Base-by-base conservation (phyloP, 2,888 invertebrate species). In the Carterocephalus palaemon region DNA sequence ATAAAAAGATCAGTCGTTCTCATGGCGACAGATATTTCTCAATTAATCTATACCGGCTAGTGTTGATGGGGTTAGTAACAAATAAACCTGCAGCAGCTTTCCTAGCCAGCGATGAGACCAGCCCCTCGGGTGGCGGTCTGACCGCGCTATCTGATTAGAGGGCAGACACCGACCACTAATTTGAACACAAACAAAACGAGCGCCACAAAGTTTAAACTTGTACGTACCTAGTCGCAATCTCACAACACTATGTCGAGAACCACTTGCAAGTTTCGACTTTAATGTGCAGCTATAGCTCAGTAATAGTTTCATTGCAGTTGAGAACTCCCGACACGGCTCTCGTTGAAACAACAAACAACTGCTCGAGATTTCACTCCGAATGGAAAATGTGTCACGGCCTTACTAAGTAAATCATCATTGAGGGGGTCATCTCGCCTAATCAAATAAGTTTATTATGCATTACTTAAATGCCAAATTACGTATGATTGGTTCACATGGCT, bases 271-370 rank as follows among this genome's bases (percentile, higher is more conserved):
- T 40, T 23, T 22, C 20, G 13, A 16, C 29, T 39, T 22, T 40
- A 40, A 40, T 40, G 16, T 40, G 16, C 16, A 40, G 23, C 23
- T 31, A 40, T 40, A 40, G 40, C 29, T 29, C 31, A 16, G 40
- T 40, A 40, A 40, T 40, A 31, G 31, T 40, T 31, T 40, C 40
- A 40, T 34, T 42, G 22, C 41, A 33, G 34, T 42, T 42, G 7
- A 42, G 26, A 42, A 42, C 33, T 33, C 33, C 20, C 23, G 26
- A 26, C n/a, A n/a, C n/a, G n/a, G n/a, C n/a, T n/a, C n/a, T n/a
- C n/a, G n/a, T 34, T 7, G 13, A 3, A 42, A 34, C 33, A 26
- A 28, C 42, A 41, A 41, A 40, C 40, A 41, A 33, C 19, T 20
- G 13, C 13, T 12, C 4, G 10, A 42, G 9, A 41, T 28, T 34